phyloP scores from a whole-genome alignment of 2,888 invertebrate genomes.

The Atethmia centrago region DNA sequence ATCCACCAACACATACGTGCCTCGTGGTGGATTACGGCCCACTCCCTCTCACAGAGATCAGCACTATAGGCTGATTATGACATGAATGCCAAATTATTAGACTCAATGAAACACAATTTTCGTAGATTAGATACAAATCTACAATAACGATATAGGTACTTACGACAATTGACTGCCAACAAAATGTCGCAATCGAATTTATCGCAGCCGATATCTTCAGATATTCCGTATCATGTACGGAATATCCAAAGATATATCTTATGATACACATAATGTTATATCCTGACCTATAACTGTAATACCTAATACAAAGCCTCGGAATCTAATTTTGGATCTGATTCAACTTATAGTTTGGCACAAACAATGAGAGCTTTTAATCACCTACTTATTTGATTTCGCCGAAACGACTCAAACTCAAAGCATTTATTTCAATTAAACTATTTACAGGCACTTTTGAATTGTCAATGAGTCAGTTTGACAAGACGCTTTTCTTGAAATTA shows the following conservation, averaged over 20 bases:
- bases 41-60: too few species aligned
- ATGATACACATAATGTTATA: constrained; percentile 13
- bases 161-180: constrained; percentile 20
- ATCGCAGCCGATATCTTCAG: constrained; percentile 27
- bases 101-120: not conserved
- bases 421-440: too few species aligned
- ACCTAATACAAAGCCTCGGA: constrained; percentile 8
- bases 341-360: constrained; percentile 14
- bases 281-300: constrained; percentile 9
- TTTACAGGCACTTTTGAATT: too few species aligned
- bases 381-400: not conserved
- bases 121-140: not conserved
- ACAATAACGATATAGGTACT: constrained; percentile 19
- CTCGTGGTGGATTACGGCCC: too few species aligned
- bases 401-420: too few species aligned
- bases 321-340: constrained; percentile 25
- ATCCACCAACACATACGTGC: too few species aligned
- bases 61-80: too few species aligned
- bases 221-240: too few species aligned
- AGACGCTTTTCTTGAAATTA: not conserved
- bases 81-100: constrained; percentile 5
- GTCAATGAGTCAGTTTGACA: too few species aligned
- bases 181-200: constrained; percentile 24
- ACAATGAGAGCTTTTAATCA: not conserved
- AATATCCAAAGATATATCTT: constrained; percentile 16